Evolutionary conservation across 2,888 invertebrate genomes (phyloP).

Genomic region (Phyto melanocephala): DNA sequence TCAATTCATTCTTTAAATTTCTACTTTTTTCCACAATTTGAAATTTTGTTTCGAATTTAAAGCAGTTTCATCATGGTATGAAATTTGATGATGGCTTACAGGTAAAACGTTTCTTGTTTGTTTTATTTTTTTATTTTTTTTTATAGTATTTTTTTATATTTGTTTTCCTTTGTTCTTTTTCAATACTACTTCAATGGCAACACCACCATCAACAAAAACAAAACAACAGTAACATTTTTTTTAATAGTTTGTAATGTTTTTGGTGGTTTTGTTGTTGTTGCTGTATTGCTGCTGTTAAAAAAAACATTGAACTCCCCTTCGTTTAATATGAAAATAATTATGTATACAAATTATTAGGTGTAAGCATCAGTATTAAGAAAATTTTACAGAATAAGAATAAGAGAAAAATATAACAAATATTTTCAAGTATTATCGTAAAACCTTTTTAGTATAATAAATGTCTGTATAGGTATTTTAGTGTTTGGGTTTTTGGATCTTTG

Average conservation of each 20-base stretch:
- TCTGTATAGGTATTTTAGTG: no score
- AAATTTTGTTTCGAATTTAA: constrained; percentile 41
- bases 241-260: constrained; percentile 49
- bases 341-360: constrained; percentile 29
- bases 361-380: background rate
- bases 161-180: constrained; percentile 60
- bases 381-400: no score
- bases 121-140: background rate
- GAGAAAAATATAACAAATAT: no score
- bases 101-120: constrained; percentile 55
- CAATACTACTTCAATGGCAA: constrained; percentile 2
- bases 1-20: constrained; percentile 3
- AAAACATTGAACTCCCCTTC: constrained; percentile 62
- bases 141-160: background rate
- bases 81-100: constrained; percentile 58
- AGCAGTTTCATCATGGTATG: constrained; percentile 52
- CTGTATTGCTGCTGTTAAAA: constrained; percentile 38
- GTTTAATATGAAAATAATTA: constrained; percentile 51
- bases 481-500: no score
- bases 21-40: constrained; percentile 26
- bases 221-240: constrained; percentile 41
- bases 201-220: constrained; percentile 32
- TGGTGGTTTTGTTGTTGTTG: constrained; percentile 24
- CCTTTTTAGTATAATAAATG: no score
- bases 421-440: no score